Conservation (phyloP, 2,113 vertebrate species). For the Osmerus eperlanus region DNA sequence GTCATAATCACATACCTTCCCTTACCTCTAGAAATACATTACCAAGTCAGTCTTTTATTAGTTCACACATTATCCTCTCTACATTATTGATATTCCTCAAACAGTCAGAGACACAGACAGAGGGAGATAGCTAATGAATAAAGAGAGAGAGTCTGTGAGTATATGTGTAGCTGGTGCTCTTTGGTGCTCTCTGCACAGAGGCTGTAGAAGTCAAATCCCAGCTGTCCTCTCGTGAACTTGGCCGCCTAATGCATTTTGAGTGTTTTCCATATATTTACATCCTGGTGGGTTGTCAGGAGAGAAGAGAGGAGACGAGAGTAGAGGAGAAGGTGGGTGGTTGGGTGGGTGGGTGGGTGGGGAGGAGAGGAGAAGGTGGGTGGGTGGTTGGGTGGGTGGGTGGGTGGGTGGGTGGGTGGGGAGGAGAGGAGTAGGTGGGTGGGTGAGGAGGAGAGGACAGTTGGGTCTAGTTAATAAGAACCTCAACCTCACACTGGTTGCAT, state of each 20-base stretch:
- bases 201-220: conserved; percentile 33
- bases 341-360: neutral
- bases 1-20: conserved; percentile 1
- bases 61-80: conserved; percentile 31
- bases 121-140: conserved; percentile 5
- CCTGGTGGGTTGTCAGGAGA: conserved; percentile 1
- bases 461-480: no score
- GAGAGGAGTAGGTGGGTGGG: no score
- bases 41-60: conserved; percentile 12
- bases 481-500: no score
- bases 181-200: conserved; percentile 9
- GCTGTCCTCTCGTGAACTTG: conserved; percentile 26
- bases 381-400: no score
- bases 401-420: no score
- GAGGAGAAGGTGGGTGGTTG: no score
- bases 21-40: neutral
- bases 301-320: neutral
- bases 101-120: neutral
- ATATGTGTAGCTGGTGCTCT: neutral
- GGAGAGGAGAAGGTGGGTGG: neutral
- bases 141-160: neutral
- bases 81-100: conserved; percentile 27
- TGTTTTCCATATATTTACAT: conserved; percentile 19
- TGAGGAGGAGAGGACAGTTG: neutral
- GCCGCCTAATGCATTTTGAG: conserved; percentile 42